Evolutionary conservation across 2,113 vertebrate genomes (phyloP).

Genomic region (Tiliqua scincoides): DNA sequence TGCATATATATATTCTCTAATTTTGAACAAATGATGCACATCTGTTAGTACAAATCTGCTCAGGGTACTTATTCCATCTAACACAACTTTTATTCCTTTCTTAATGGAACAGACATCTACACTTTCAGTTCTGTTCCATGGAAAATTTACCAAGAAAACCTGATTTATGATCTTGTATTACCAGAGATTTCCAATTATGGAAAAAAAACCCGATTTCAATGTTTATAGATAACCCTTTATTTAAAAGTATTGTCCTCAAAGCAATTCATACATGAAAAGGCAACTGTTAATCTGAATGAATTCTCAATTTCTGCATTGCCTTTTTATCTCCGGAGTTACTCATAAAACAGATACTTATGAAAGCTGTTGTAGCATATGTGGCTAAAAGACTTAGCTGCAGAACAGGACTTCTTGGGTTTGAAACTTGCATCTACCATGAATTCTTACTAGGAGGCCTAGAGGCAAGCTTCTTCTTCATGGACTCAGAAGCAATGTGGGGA

Average conservation of each 20-base stretch:
- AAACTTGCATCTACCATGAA: background rate
- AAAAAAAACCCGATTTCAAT: background rate
- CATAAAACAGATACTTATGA: too few species aligned
- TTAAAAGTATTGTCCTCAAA: constrained; percentile 25
- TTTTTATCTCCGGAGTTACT: background rate
- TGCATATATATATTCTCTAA: too few species aligned
- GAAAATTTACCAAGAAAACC: background rate
- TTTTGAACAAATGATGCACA: constrained; percentile 3
- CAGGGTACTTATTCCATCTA: background rate
- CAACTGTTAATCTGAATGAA: constrained; percentile 4
- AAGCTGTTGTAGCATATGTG: too few species aligned
- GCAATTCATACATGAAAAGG: background rate
- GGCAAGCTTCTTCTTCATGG: too few species aligned
- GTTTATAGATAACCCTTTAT: background rate
- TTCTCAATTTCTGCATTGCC: constrained; percentile 16
- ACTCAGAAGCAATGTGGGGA: too few species aligned
- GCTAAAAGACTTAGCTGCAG: too few species aligned
- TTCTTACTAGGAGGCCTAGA: too few species aligned
- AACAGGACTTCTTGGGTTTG: too few species aligned
- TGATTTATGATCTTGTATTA: background rate
- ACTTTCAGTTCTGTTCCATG: background rate
- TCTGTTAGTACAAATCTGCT: background rate
- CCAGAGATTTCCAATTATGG: background rate
- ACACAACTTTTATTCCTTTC: background rate
- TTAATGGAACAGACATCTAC: background rate